Base-by-base conservation (phyloP, 2,888 invertebrate species). In the Drosophila ezoana region DNA sequence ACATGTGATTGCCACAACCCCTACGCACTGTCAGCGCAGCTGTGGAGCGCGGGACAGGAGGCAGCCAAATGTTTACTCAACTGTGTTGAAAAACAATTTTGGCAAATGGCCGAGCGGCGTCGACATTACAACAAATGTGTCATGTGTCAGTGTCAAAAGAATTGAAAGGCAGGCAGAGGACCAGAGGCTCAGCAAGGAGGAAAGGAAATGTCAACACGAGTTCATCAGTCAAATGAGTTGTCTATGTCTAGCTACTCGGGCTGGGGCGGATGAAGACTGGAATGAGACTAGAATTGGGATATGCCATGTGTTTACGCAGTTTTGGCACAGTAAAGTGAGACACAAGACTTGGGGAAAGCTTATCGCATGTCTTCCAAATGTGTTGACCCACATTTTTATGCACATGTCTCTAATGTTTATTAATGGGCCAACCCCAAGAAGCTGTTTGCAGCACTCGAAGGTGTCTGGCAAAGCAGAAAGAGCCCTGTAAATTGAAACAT, bases 161-260 rank as follows among this genome's bases (percentile, higher is more conserved):
- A 84, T 87, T 73, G 80, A 57, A 80, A 73, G 63, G 52, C 70
- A 62, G 69, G 54, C 69, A n/a, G 28, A 41, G 52, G 53, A 33
- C 32, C 61, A 41, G 28, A 28, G 61, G 49, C 63, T 14, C 40
- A 20, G 8, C 47, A 41, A 75, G 73, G 48, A 72, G 87, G 67
- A 85, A 70, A 72, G 83, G 79, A 89, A 82, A 88, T 86, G 86
- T 89, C 89, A 87, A 87, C 89, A 86, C 74, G 86, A 86, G 90
- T 90, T 90, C 90, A 91, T 90, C 91, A 91, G 91, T 91, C 90
- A 90, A 89, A 90, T 86, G 90, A 90, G 84, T 85, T 89, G 89
- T 88, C 84, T 87, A 68, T 83, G 89, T 59, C 56, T 43, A 44
- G 16, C 51, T 45, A 53, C 40, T 14, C 38, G 62, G 76, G 56